phyloP scores from a whole-genome alignment of 1,140 invertebrate species.

The Halesus radiatus region DNA sequence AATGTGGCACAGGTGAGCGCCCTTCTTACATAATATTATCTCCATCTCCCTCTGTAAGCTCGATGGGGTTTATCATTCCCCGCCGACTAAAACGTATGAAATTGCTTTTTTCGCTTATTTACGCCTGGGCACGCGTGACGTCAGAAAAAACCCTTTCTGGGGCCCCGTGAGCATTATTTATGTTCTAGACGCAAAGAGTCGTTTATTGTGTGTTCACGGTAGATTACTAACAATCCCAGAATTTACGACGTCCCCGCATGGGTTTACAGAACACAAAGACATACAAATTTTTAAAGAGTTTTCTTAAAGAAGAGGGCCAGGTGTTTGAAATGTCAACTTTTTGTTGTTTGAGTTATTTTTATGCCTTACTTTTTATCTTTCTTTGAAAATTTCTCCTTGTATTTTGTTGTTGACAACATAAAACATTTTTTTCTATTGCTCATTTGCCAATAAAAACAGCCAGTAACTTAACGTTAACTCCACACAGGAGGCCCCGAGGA shows the following conservation, averaged over 20 bases:
- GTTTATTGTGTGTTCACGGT: conserved; percentile 23
- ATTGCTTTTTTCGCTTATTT: background rate
- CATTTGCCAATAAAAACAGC: too few relatives aligned
- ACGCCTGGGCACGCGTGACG: conserved; percentile 11
- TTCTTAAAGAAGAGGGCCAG: background rate
- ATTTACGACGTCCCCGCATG: conserved; percentile 22
- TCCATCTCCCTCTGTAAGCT: background rate
- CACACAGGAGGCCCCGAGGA: too few relatives aligned
- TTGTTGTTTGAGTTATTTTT: background rate
- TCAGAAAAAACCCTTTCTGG: background rate
- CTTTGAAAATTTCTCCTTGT: background rate
- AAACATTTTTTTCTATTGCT: too few relatives aligned
- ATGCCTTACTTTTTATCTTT: background rate
- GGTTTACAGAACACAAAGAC: background rate
- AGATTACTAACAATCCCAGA: conserved; percentile 30
- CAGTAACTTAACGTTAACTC: too few relatives aligned
- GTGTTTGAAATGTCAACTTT: background rate
- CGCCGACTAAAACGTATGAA: conserved; percentile 8
- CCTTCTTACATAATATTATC: too few relatives aligned
- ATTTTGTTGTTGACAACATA: background rate
- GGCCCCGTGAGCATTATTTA: conserved; percentile 8
- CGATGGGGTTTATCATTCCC: background rate
- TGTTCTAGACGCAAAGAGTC: conserved; percentile 24
- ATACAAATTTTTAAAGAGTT: conserved; percentile 4
- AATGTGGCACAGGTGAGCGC: too few relatives aligned